These are phyloP conservation scores for Lithosia quadra DNA, from an alignment of 2,888 invertebrate genomes.

Conservation along the genomic window DNA sequence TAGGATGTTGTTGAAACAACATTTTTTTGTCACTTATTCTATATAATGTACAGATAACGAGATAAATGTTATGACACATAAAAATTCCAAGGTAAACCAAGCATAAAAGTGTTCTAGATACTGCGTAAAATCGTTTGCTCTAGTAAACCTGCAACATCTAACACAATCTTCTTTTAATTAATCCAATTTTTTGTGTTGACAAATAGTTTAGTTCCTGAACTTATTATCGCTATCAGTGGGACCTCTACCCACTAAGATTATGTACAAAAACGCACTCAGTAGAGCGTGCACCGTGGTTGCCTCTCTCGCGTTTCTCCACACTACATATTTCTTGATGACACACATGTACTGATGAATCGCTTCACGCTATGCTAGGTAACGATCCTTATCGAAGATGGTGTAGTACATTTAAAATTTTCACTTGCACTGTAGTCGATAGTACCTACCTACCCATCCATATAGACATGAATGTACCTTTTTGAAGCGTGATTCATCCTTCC, in stretches of 20 bases:
- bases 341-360: conserved; percentile 74
- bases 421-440: conserved; percentile 32
- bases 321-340: conserved; percentile 81
- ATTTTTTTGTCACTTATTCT: not conserved
- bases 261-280: conserved; percentile 73
- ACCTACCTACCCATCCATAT: no score
- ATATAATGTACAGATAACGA: not conserved
- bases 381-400: conserved; percentile 52
- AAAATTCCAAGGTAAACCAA: not conserved
- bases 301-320: conserved; percentile 83
- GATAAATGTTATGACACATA: not conserved
- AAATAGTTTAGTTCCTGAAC: not conserved
- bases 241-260: conserved; percentile 44
- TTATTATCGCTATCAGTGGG: conserved; percentile 41
- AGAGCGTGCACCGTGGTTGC: conserved; percentile 74
- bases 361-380: conserved; percentile 71
- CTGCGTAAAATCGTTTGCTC: not conserved
- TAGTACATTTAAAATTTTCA: conserved; percentile 37
- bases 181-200: not conserved
- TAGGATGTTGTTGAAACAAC: no score
- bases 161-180: not conserved
- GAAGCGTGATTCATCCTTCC: not conserved
- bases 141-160: not conserved
- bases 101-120: not conserved
- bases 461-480: no score